Percentiles rank a stretch among this genome's conserved stretches.
phyloP scores from a whole-genome alignment of 2,888 invertebrate genomes.

The Amphipoea oculea region DNA sequence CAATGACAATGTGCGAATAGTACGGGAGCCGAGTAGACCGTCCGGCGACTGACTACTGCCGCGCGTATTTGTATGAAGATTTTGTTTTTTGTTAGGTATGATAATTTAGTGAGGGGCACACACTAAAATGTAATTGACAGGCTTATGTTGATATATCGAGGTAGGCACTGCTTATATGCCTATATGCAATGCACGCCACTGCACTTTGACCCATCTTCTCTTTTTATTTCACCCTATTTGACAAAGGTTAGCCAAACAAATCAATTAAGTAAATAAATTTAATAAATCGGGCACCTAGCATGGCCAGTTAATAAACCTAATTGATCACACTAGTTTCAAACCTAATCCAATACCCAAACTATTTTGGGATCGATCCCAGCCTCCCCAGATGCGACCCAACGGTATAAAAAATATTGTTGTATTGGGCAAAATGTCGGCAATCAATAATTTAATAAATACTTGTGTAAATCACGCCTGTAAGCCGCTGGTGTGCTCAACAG shows the following conservation, averaged over 20 bases:
- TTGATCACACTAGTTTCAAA: slow-evolving; percentile 24
- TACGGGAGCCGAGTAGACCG: too few species aligned
- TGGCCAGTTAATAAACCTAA: slow-evolving; percentile 3
- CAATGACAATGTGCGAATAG: too few species aligned
- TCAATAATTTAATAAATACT: slow-evolving; percentile 62
- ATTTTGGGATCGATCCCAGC: neutral
- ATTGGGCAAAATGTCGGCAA: slow-evolving; percentile 26
- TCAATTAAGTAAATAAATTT: neutral
- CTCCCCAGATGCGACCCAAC: slow-evolving; percentile 11
- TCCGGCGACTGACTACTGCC: too few species aligned
- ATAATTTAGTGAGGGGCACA: too few species aligned
- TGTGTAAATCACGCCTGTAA: slow-evolving; percentile 55
- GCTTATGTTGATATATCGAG: too few species aligned
- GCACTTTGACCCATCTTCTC: neutral
- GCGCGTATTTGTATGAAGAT: too few species aligned
- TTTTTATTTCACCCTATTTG: too few species aligned
- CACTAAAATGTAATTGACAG: too few species aligned
- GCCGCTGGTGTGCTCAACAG: slow-evolving; percentile 42
- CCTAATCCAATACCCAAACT: slow-evolving; percentile 5
- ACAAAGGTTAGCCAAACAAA: neutral
- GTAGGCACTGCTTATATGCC: too few species aligned
- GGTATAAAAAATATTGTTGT: slow-evolving; percentile 37
- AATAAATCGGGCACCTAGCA: neutral
- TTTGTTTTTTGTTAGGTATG: too few species aligned
- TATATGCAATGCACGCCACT: too few species aligned